Percentiles rank a stretch among this genome's conserved stretches.
Conservation (phyloP, 2,113 vertebrate genomes). For the Notarius lentiginosus region DNA sequence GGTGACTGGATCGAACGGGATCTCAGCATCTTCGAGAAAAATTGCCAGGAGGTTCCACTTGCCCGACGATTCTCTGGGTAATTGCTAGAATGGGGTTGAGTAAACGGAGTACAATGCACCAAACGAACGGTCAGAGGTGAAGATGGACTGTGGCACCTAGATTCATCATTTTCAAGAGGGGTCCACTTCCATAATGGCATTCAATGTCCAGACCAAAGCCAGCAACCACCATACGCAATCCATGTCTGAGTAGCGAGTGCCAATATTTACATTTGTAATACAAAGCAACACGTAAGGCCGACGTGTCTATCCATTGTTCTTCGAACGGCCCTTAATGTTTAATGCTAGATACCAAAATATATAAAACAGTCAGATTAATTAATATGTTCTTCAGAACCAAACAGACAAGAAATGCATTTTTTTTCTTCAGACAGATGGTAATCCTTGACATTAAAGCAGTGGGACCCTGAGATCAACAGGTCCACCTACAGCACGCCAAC, state of each 20-base stretch:
- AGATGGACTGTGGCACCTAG: not conserved
- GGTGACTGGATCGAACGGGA: slow-evolving; percentile 28
- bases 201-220: slow-evolving; percentile 9
- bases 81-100: slow-evolving; percentile 24
- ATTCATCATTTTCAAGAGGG: slow-evolving; percentile 10
- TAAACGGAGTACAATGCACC: slow-evolving; percentile 43
- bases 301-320: not conserved
- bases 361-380: not conserved
- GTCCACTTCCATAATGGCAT: not conserved
- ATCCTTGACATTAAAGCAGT: slow-evolving; percentile 24
- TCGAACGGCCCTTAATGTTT: not conserved
- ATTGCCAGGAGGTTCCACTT: slow-evolving; percentile 31
- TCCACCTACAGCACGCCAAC: slow-evolving; percentile 40
- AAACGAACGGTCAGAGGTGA: slow-evolving; percentile 32
- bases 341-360: not conserved
- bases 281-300: not conserved
- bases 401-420: not conserved
- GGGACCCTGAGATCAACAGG: slow-evolving; percentile 37
- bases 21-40: slow-evolving; percentile 36
- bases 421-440: slow-evolving; percentile 32
- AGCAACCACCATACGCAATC: slow-evolving; percentile 5
- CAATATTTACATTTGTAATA: not conserved
- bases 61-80: slow-evolving; percentile 14
- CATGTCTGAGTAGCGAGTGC: not conserved
- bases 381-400: not conserved